Conservation (phyloP, 2,888 invertebrate genomes). For the Chouioia cunea region DNA sequence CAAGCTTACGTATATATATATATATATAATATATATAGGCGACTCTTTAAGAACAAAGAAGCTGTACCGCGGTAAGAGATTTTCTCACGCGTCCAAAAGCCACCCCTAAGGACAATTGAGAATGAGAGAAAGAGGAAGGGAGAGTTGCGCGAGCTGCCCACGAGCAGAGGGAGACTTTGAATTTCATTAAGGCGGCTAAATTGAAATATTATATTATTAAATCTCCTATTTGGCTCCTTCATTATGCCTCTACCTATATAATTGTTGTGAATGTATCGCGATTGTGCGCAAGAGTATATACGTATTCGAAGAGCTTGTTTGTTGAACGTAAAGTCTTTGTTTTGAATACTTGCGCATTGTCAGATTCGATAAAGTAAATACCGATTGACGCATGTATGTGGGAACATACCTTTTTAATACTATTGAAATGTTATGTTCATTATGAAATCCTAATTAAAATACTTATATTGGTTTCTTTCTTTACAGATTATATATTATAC, state of each 20-base stretch:
- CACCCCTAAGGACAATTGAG: constrained; percentile 61
- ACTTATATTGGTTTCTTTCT: no score
- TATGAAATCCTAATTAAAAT: no score
- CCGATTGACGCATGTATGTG: constrained; percentile 31
- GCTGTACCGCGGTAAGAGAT: constrained; percentile 16
- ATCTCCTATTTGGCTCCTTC: constrained; percentile 11
- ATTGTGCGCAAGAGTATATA: not conserved
- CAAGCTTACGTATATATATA: not conserved
- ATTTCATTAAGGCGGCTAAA: constrained; percentile 39
- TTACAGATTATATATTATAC: no score
- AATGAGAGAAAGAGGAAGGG: constrained; percentile 22
- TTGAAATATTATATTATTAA: constrained; percentile 46
- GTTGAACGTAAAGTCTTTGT: constrained; percentile 15
- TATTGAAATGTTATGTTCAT: no score
- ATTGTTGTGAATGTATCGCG: not conserved
- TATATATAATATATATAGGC: constrained; percentile 1
- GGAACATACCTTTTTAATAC: constrained; percentile 8
- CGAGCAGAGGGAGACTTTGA: constrained; percentile 13
- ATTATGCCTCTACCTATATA: not conserved
- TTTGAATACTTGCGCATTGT: constrained; percentile 15
- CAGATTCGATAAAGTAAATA: constrained; percentile 16
- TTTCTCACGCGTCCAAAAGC: constrained; percentile 67
- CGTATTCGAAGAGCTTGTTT: constrained; percentile 27
- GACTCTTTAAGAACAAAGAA: constrained; percentile 22
- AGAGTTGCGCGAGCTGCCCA: constrained; percentile 28